Base-by-base conservation (phyloP, 2,113 vertebrate species). In the Osmerus mordax region DNA sequence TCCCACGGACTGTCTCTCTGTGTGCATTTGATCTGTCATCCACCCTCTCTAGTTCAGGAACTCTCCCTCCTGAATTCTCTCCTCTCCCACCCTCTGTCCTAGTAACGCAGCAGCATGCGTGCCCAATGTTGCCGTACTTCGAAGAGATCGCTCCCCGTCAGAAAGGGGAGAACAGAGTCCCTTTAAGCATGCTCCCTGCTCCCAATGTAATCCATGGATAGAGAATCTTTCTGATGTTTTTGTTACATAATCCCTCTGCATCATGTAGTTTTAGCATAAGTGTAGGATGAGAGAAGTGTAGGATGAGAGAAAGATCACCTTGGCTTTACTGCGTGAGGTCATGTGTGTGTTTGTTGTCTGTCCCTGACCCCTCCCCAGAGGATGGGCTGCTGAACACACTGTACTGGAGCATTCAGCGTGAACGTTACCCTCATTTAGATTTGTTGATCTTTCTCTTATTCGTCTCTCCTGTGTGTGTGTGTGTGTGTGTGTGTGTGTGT, bases 141-240 rank as follows among this genome's bases (percentile, higher is more conserved):
- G 3, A 32, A 32, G 29, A 32, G 23, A 41, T 51, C n/a, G n/a
- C 41, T 25, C 12, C 18, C 25, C 32, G 68, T 52, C 47, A 41
- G 29, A 28, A 47, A 58, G 29, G 12, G 53, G 73, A 55, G 67
- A 59, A 72, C 71, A 69, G 63, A 28, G 14, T 63, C 16, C 61
- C 69, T 69, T 80, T 74, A 81, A 80, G 67, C 71, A 7, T 28
- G 65, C 71, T 75, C 58, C 15, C 69, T 28, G 65, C 71, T 75
- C 58, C 15, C 69, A 32, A 59, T 62, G 19, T 86, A 84, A 88
- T 89, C 83, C 84, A 56, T 68, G 67, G 32, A 41, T 23, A 76
- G 77, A 76, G 55, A 65, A 77, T 65, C 73, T 64, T 86, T 66
- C 53, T 76, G 67, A 15, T 55, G 53, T 56, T 63, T 80, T 68